Percentiles rank a stretch among this genome's conserved stretches.
Evolutionary conservation across 2,888 invertebrate species (phyloP).

Genomic region (Drosophila infuscata): DNA sequence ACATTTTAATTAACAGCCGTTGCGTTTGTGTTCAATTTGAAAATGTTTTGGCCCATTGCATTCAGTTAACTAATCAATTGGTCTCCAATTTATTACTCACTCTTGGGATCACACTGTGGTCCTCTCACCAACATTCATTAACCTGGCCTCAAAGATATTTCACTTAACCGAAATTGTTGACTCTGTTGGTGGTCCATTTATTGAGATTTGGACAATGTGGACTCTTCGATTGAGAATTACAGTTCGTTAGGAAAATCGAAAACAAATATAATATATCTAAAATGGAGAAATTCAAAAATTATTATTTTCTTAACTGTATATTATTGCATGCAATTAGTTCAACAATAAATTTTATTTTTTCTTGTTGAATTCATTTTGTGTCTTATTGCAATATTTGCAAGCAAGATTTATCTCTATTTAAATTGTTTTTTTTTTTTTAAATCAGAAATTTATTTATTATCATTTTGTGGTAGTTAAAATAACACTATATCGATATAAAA

Average conservation of each 20-base stretch:
- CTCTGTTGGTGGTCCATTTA: background rate
- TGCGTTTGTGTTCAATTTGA: conserved; percentile 36
- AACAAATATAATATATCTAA: background rate
- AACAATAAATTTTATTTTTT: background rate
- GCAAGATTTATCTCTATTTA: background rate
- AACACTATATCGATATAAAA: background rate
- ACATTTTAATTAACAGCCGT: conserved; percentile 56
- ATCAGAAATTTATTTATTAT: background rate
- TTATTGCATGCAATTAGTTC: background rate
- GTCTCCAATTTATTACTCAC: conserved; percentile 23
- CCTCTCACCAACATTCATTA: background rate
- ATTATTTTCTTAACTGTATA: background rate
- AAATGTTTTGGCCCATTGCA: conserved; percentile 13
- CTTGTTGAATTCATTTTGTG: background rate
- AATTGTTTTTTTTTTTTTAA: background rate
- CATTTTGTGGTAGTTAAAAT: background rate
- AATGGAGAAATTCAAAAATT: background rate
- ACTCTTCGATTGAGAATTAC: background rate
- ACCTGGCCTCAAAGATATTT: background rate
- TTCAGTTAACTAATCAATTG: conserved; percentile 36
- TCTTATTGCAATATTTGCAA: background rate
- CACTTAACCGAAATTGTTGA: background rate
- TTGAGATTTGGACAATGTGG: background rate
- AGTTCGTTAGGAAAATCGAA: background rate
- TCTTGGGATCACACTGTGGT: conserved; percentile 3